Base-by-base conservation (phyloP, 2,888 invertebrate species). In the Eupeodes latifasciatus region DNA sequence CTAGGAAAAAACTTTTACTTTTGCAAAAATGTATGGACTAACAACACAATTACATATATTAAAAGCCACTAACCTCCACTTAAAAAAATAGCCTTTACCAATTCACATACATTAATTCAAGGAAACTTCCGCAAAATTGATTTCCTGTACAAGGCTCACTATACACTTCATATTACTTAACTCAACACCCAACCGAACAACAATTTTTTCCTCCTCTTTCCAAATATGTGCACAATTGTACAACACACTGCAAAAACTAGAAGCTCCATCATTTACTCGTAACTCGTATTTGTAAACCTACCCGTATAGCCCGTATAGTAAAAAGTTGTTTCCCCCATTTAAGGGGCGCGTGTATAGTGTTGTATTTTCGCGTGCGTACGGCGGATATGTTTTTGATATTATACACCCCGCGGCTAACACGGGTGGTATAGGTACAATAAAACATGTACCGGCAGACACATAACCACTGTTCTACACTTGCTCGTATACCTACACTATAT, bases 331-430 rank as follows among this genome's bases (percentile, higher is more conserved):
- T 27, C 34, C 67, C 34, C 51, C 67, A 51, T 51, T 67, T 53
- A 71, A 71, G 71, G 71, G 71, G 71, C 55, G 69, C 53, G 53
- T 19, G 36, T 11, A 14, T n/a, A 69, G 40, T 40, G 6, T 7
- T 40, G 6, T 7, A 40, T 71, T 71, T 72, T 72, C 57, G 81
- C 77, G 77, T 85, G 81, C 77, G 85, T 62, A 55, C 71, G 55
- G 40, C 71, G 55, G 55, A 55, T 71, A 55, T 55, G 19, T 71
- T 36, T 53, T 2, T 64, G 55, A 61, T 55, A 49, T 57, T 36
- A 80, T 47, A 47, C 27, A 27, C 66, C 82, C 78, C 71, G 82
- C 79, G 64, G 82, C 86, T 86, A 79, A 86, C 82, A 86, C 64
- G 82, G 75, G 75, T 79, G 64, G 64, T 64, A 59, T 59, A 27